Evolutionary conservation across 2,797 vertebrate genomes (phyloP), one percentile per base, ranked within the genome.

Genomic region (Pseudomugil tenellus): DNA sequence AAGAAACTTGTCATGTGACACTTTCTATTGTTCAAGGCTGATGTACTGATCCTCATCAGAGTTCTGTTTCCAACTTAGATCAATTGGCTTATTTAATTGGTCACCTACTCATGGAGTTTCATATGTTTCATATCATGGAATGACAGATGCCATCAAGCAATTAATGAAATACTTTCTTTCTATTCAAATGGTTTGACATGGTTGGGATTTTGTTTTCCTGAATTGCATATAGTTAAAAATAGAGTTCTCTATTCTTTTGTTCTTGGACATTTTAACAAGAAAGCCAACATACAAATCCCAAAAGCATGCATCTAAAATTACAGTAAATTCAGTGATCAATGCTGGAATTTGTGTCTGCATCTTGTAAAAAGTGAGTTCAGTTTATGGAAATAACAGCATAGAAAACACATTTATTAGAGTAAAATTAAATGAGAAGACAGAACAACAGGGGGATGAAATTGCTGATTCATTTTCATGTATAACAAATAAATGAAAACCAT

Each of bases 61-160:
- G 80, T 68, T 29, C 51, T 70, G 58, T 84, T 87, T 79, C 67
- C 69, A 75, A 84, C 76, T 77, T 46, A 82, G 77, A 77, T 86
- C 70, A 81, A 83, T 72, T 79, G 78, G 41, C 74, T 86, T 70
- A 61, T 83, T 85, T 74, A 69, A 65, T 49, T 59, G 73, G 75
- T 71, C 79, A 69, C 75, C 81, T 49, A 35, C 60, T 60, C 41
- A 29, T 63, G 64, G 81, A 75, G 71, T 89, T 76, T 81, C 79
- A 85, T 85, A 67, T 72, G 71, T 89, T 76, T 81, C 79, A 85
- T 85, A 67, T 72, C 58, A 63, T 73, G 67, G 70, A 74, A 65
- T 71, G 55, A 67, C 75, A 76, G 71, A 56, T 58, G 74, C 58
- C 29, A 65, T 79, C 32, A 67, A 73, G 41, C 59, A 56, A 61